A percentile compares a stretch with the other conserved stretches of the same genome.
phyloP scores from a whole-genome alignment of 2,113 vertebrate genomes.

The Numida meleagris region DNA sequence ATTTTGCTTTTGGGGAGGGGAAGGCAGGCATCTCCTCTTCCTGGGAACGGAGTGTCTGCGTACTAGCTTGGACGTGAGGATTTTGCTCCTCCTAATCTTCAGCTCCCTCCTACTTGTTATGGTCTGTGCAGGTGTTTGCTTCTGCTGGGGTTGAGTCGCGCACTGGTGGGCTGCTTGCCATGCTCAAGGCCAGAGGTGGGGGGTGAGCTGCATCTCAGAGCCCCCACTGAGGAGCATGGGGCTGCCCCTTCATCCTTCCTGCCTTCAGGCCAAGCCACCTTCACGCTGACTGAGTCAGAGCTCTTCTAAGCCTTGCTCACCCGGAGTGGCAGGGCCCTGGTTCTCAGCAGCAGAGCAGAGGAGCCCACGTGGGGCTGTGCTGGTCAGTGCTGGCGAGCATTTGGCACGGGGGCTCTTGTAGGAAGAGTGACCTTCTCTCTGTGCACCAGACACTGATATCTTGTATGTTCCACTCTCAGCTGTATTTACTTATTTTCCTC shows the following conservation, averaged over 20 bases:
- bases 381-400: conserved; percentile 4
- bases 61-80: neutral
- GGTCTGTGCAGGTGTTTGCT: neutral
- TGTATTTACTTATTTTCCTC: neutral
- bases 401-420: neutral
- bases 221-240: neutral
- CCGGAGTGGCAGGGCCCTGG: conserved; percentile 21
- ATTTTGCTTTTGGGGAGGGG: neutral
- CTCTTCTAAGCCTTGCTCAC: no score
- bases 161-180: neutral
- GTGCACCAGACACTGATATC: neutral
- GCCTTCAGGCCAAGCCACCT: conserved; percentile 20
- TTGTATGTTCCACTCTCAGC: neutral
- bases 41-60: neutral
- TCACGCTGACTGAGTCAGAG: conserved; percentile 5
- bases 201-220: neutral
- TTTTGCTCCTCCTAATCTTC: neutral
- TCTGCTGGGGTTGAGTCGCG: neutral
- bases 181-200: neutral
- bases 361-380: neutral
- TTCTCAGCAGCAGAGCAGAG: neutral
- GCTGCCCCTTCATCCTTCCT: neutral
- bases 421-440: neutral
- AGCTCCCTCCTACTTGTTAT: neutral
- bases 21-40: neutral